A percentile compares a stretch with the other conserved stretches of the same genome.
Conservation (phyloP, 2,888 invertebrate species). For the Lithophane semibrunnea region DNA sequence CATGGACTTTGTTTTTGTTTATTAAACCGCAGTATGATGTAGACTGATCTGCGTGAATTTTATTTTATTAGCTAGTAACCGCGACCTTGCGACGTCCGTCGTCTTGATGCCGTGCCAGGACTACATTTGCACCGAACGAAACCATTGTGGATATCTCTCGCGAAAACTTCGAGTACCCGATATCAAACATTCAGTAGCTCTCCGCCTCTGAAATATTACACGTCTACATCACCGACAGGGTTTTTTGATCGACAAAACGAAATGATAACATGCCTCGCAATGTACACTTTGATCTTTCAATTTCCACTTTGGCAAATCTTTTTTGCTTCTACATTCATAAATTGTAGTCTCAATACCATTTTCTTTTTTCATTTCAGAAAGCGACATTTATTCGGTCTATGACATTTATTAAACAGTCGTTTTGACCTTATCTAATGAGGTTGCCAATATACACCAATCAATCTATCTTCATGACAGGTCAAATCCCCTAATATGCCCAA, state of each 20-base stretch:
- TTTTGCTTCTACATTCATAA: slow-evolving; percentile 34
- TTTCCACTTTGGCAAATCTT: slow-evolving; percentile 46
- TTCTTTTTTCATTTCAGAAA: slow-evolving; percentile 14
- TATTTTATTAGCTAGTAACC: slow-evolving; percentile 75
- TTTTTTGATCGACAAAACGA: slow-evolving; percentile 43
- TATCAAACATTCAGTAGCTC: slow-evolving; percentile 52
- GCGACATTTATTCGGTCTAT: not conserved
- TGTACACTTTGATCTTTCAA: slow-evolving; percentile 55
- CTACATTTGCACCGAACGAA: slow-evolving; percentile 65
- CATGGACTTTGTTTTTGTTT: slow-evolving; percentile 65
- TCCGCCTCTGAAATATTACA: slow-evolving; percentile 45
- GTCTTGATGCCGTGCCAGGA: slow-evolving; percentile 79
- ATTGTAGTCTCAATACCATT: slow-evolving; percentile 21
- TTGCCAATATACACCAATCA: slow-evolving; percentile 37
- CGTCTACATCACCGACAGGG: slow-evolving; percentile 38
- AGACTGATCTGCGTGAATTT: slow-evolving; percentile 50
- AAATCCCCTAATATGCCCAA: slow-evolving; percentile 54
- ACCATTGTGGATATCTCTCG: slow-evolving; percentile 37
- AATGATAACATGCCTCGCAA: slow-evolving; percentile 40
- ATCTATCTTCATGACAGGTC: slow-evolving; percentile 47
- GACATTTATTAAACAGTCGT: slow-evolving; percentile 5
- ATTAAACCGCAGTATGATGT: slow-evolving; percentile 59
- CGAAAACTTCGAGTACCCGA: slow-evolving; percentile 33
- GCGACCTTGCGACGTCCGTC: slow-evolving; percentile 78
- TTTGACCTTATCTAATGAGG: slow-evolving; percentile 40